Base-by-base conservation (phyloP, 1,140 invertebrate genomes). In the Zaprionus kolodkinae region DNA sequence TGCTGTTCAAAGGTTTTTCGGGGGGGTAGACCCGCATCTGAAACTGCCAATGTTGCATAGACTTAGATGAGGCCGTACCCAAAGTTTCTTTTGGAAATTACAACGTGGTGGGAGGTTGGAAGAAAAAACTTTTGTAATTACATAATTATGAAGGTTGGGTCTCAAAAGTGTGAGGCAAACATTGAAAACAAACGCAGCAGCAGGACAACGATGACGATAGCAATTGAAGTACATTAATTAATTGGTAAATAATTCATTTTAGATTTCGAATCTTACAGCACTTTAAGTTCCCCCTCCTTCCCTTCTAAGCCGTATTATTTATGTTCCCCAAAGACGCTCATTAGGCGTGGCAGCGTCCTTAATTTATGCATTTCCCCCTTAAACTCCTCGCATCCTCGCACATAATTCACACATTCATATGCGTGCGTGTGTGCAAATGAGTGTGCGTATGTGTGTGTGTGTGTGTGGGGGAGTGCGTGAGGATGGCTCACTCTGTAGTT, bases 211-310 rank as follows among this genome's bases (percentile, higher is more conserved):
- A 67, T 21, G 21, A 77, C 33, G 33, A 35, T 10, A 10, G 33
- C 76, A 78, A 78, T 87, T 87, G 68, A 88, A 88, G 80, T 87
- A 88, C 77, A 87, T 88, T 84, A 83, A 87, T 83, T 83, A 87
- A 87, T 87, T 88, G 80, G 73, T 80, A 80, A 88, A 87, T 87
- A 80, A 88, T 80, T 81, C 72, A 87, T 74, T 74, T 80, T 50
- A 30, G 27, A 70, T 63, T 67, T 70, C 36, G 7, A 43, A 15
- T 27, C 21, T 65, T 30, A 13, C 6, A 48, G 12, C 21, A 10
- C 45, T 25, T 27, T 25, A 11, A 55, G 21, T 13, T 15, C 25
- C 12, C n/a, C 7, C 27, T 30, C 27, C 50, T 5, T 10, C 27
- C 21, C 21, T 21, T 21, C n/a, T n/a, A n/a, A n/a, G n/a, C n/a